phyloP scores from a whole-genome alignment of 2,797 vertebrate species.

The Eleutherodactylus coqui region DNA sequence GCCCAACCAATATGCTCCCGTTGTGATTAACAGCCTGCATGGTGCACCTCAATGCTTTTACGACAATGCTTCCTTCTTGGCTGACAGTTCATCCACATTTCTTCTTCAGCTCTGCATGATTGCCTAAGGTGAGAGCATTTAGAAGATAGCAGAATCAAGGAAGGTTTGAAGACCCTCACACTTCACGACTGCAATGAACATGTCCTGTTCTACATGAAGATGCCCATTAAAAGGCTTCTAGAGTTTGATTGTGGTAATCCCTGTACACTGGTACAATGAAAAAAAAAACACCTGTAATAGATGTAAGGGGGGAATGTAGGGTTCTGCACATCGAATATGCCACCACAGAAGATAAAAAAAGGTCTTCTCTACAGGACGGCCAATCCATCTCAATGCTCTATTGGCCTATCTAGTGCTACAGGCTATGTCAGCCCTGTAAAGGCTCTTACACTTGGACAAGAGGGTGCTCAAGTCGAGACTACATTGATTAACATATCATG shows the following conservation, averaged over 20 bases:
- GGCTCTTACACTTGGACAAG: not conserved
- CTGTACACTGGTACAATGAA: too few relatives aligned
- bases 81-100: too few relatives aligned
- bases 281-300: too few relatives aligned
- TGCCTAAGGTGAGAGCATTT: not conserved
- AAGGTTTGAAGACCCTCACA: not conserved
- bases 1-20: too few relatives aligned
- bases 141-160: not conserved
- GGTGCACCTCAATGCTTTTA: too few relatives aligned
- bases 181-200: not conserved
- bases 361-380: not conserved
- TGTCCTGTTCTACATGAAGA: not conserved
- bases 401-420: not conserved
- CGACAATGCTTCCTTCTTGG: too few relatives aligned
- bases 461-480: not conserved
- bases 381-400: not conserved
- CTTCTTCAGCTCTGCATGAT: too few relatives aligned
- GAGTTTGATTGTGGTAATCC: too few relatives aligned
- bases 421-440: not conserved
- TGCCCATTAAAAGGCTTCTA: too few relatives aligned
- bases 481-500: slow-evolving; percentile 1
- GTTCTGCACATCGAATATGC: not conserved
- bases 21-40: too few relatives aligned
- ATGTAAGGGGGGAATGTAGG: too few relatives aligned
- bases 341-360: not conserved